Percentiles rank a stretch among this genome's conserved stretches.
Evolutionary conservation across 2,113 vertebrate genomes (phyloP).

Genomic region (Dicerorhinus sumatrensis): DNA sequence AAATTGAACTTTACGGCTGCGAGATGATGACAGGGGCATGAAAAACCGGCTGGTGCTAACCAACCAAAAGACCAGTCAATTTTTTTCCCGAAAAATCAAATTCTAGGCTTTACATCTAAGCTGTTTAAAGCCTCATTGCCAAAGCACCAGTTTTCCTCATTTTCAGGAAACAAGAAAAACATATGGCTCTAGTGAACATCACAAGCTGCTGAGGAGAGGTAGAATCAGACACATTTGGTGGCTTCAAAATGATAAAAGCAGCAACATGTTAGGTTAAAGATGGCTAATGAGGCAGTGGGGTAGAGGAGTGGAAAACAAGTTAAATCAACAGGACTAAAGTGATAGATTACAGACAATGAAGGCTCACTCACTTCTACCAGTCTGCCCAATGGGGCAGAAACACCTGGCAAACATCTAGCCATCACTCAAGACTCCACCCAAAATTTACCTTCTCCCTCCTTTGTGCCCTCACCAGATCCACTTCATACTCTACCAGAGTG

Average conservation of each 20-base stretch:
- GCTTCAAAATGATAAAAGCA: slow-evolving; percentile 31
- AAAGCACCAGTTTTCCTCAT: slow-evolving; percentile 84
- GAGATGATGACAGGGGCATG: slow-evolving; percentile 48
- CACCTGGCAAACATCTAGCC: neutral
- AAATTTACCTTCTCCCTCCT: neutral
- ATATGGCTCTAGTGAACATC: slow-evolving; percentile 57
- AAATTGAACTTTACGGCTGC: slow-evolving; percentile 35
- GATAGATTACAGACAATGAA: fast-evolving
- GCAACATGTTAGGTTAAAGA: neutral
- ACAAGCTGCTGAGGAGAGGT: neutral
- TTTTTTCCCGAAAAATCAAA: slow-evolving; percentile 71
- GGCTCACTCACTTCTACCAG: neutral
- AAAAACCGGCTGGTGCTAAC: slow-evolving; percentile 63
- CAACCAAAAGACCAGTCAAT: slow-evolving; percentile 49
- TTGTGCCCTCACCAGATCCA: neutral
- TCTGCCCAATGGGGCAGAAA: neutral
- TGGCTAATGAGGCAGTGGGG: neutral
- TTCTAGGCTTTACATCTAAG: slow-evolving; percentile 80
- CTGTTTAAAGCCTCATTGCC: slow-evolving; percentile 79
- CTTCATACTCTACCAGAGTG: neutral
- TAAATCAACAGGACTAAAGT: neutral
- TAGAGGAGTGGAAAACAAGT: neutral
- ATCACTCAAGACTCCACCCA: neutral
- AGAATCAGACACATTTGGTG: neutral
- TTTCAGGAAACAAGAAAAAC: slow-evolving; percentile 72